Base-by-base conservation (phyloP, 2,113 vertebrate genomes). In the Ivindomyrus marchei region DNA sequence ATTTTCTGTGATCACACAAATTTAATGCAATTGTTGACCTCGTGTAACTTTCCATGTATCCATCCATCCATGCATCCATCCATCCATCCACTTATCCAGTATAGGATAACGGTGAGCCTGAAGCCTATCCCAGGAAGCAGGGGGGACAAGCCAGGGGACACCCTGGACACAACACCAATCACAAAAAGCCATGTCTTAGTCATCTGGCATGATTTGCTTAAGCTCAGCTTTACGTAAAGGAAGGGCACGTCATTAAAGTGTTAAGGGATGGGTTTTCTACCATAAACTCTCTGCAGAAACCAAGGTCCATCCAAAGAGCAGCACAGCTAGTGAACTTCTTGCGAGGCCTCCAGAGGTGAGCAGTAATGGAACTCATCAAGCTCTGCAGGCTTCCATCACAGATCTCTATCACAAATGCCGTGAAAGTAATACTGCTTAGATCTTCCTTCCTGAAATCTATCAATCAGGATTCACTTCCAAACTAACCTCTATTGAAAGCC, bases 361-460 rank as follows among this genome's bases (percentile, higher is more conserved):
- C 62, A 87, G 27, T 66, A 52, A 83, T 85, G 84, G 90, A 85
- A 31, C 66, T 77, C 66, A 21, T 50, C 88, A 85, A 92, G 83
- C 62, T 46, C 42, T 5, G 36, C 36, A 87, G 46, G 42, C 21
- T 89, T 39, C 84, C 58, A 89, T 87, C 88, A 88, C 87, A 62
- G 88, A 62, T 88, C 47, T 70, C 90, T 90, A 89, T 92, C 86
- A 89, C 91, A 77, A 53, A 90, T 47, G 9, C 39, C 36, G 90
- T 90, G 89, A 90, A 92, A 92, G 91, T 92, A 91, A 89, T 88
- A 86, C 83, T 50, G 86, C 87, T 85, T 90, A 89, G 42, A 90
- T 89, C 87, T 46, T 88, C 58, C 52, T n/a, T 7, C 45, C 27
- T 9, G 15, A 87, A 36, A 39, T 49, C 47, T 36, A 36, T 86